A percentile compares a stretch with the other conserved stretches of the same genome.
Evolutionary conservation across 2,113 vertebrate genomes (phyloP).

Genomic region (Amphilophus citrinellus): DNA sequence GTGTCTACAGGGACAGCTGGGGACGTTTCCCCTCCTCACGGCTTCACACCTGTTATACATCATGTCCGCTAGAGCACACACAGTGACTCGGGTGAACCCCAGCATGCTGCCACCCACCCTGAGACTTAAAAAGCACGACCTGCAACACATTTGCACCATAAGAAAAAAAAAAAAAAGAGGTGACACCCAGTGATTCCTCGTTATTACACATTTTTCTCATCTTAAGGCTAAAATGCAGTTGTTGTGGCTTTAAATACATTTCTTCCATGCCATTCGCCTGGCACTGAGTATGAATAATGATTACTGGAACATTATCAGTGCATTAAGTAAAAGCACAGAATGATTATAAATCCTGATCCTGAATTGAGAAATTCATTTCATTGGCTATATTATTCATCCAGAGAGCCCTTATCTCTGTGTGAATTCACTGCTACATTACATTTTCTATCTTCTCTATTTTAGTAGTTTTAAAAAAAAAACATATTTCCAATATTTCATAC

Average conservation of each 20-base stretch:
- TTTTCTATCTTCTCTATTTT: conserved; percentile 14
- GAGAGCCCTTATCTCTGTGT: conserved; percentile 47
- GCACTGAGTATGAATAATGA: conserved; percentile 14
- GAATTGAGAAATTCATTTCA: conserved; percentile 32
- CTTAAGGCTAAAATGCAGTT: background rate
- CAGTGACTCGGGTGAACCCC: conserved; percentile 41
- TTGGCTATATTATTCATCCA: conserved; percentile 17
- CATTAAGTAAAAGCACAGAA: conserved; percentile 49
- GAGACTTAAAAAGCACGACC: conserved; percentile 25
- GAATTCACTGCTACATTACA: conserved; percentile 35
- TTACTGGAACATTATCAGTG: conserved; percentile 29
- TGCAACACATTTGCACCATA: background rate
- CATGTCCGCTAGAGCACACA: conserved; percentile 75
- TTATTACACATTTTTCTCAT: conserved; percentile 8
- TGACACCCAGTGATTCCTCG: background rate
- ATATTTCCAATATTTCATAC: conserved; percentile 17
- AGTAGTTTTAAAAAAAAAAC: conserved; percentile 12
- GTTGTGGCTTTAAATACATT: conserved; percentile 11
- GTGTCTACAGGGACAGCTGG: conserved; percentile 75
- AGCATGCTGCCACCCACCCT: conserved; percentile 15
- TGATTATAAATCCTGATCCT: background rate
- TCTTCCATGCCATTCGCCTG: background rate
- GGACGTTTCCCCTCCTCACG: conserved; percentile 57
- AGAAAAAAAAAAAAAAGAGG: background rate
- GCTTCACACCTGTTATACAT: conserved; percentile 83